phyloP scores from a whole-genome alignment of 2,797 vertebrate species.

The Nyctalus aviator region DNA sequence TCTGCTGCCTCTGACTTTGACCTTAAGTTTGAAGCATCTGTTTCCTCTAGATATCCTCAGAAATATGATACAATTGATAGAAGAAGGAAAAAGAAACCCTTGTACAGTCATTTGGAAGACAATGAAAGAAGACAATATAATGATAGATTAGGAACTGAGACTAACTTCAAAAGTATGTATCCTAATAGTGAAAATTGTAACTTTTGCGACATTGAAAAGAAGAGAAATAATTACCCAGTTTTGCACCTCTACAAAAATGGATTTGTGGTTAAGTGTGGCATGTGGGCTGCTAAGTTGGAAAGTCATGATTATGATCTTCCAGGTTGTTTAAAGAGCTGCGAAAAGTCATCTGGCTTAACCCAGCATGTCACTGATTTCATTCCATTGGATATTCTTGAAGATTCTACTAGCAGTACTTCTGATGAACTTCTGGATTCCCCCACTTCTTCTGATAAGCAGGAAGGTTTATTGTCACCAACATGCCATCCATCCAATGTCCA shows the following conservation, averaged over 20 bases:
- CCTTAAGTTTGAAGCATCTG: slow-evolving; percentile 79
- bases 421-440: slow-evolving; percentile 88
- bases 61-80: slow-evolving; percentile 94
- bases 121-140: slow-evolving; percentile 77
- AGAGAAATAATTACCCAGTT: slow-evolving; percentile 86
- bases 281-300: slow-evolving; percentile 87
- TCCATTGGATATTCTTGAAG: slow-evolving; percentile 82
- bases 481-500: slow-evolving; percentile 78
- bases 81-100: slow-evolving; percentile 90
- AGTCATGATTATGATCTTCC: slow-evolving; percentile 63
- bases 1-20: slow-evolving; percentile 77
- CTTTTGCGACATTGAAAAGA: slow-evolving; percentile 60
- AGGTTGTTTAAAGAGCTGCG: slow-evolving; percentile 46
- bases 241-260: slow-evolving; percentile 92
- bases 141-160: slow-evolving; percentile 58
- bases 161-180: slow-evolving; percentile 57
- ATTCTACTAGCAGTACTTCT: slow-evolving; percentile 90
- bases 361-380: slow-evolving; percentile 77
- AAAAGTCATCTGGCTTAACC: slow-evolving; percentile 80
- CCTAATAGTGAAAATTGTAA: slow-evolving; percentile 61
- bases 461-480: slow-evolving; percentile 72
- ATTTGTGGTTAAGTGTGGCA: slow-evolving; percentile 93
- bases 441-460: slow-evolving; percentile 88
- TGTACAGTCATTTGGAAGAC: slow-evolving; percentile 82
- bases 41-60: slow-evolving; percentile 90